Base-by-base conservation (phyloP, 1,140 invertebrate genomes). In the Lysiphlebus fabarum region DNA sequence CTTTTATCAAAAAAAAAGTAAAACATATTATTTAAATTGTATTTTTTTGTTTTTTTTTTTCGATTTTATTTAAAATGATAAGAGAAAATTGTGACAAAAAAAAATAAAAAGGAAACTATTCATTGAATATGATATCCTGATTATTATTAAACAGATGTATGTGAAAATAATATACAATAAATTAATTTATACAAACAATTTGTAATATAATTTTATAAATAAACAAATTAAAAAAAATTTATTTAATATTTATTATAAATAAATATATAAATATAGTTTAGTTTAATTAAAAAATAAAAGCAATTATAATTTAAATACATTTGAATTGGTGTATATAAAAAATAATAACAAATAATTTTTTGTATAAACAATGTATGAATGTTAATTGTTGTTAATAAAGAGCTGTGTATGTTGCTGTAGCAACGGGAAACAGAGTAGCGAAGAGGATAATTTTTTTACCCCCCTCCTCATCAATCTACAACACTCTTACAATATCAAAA, bases 371-470 rank as follows among this genome's bases (percentile, higher is more conserved):
- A 71, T 68, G 59, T 72, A 61, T 64, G 67, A 79, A 79, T 78
- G 76, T 79, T 79, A 79, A 79, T 79, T 78, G 77, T 78, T 75
- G 71, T 79, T 79, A 79, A 79, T 79, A 79, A 78, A 79, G 75
- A 74, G 73, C 67, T 66, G 67, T 70, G 73, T 74, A 78, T 79
- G 77, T 79, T 79, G 77, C 71, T 79, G 75, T 63, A 73, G 73
- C 71, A 72, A 73, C 77, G 76, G 76, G 70, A 65, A 79, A 67
- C 75, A 79, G 75, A 72, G 70, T 68, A 58, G 75, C 68, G 73
- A 79, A 77, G 77, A 79, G 77, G 73, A 74, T 72, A 26, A 26
- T 2, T 26, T 26, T 26, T 26, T 26, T 26, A 26, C 17, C 17
- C 17, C 72, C 69, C 49, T 70, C 67, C 70, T 71, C 68, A 71